These are phyloP conservation scores for Ectropis grisescens DNA, from an alignment of 1,140 invertebrate genomes.

Conservation along the genomic window DNA sequence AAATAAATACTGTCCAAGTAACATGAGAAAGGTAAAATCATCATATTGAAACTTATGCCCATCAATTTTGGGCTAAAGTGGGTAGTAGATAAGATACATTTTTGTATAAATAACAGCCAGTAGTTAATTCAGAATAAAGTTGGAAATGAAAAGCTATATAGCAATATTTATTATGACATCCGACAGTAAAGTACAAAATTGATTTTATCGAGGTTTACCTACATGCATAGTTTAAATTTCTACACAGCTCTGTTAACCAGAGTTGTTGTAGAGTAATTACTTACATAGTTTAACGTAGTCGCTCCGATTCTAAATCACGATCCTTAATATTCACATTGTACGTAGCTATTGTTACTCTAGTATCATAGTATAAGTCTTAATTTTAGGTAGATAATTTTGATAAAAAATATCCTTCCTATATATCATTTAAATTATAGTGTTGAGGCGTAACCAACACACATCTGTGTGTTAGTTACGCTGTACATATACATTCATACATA, in stretches of 20 bases:
- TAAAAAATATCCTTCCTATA: too few species aligned
- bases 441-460: too few species aligned
- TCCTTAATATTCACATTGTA: too few species aligned
- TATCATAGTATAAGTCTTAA: too few species aligned
- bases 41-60: constrained; percentile 28
- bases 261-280: constrained; percentile 24
- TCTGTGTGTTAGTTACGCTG: too few species aligned
- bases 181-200: constrained; percentile 63
- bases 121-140: constrained; percentile 35
- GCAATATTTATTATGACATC: constrained; percentile 64
- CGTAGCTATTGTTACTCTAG: too few species aligned
- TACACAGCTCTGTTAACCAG: constrained; percentile 15
- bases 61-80: constrained; percentile 32
- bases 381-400: too few species aligned
- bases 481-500: too few species aligned
- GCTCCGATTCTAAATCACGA: too few species aligned
- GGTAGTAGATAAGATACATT: constrained; percentile 36
- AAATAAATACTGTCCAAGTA: constrained; percentile 67
- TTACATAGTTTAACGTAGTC: too few species aligned
- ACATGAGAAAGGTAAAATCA: constrained; percentile 54
- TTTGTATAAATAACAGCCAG: constrained; percentile 24
- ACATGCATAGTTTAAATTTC: constrained; percentile 43
- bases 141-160: constrained; percentile 49
- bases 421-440: too few species aligned
- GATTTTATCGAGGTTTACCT: constrained; percentile 48